phyloP scores from a whole-genome alignment of 2,888 invertebrate species.

The Leptogaster cylindrica region DNA sequence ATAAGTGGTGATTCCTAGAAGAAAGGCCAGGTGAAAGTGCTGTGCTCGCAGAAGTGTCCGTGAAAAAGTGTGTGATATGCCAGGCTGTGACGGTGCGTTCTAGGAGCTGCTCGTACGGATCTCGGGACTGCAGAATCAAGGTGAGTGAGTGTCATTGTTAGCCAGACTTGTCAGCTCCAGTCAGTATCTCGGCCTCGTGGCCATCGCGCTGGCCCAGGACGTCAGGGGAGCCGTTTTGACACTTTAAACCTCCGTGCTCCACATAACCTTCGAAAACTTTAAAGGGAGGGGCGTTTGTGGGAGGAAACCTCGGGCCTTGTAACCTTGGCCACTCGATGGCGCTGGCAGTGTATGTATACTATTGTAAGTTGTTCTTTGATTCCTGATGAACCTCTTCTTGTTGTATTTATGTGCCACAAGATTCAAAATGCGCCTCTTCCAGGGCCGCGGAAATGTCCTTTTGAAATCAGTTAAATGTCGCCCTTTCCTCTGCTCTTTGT shows the following conservation, averaged over 20 bases:
- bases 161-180: too few relatives aligned
- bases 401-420: neutral
- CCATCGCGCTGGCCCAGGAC: too few relatives aligned
- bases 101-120: conserved; percentile 1
- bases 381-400: conserved; percentile 23
- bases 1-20: conserved; percentile 6
- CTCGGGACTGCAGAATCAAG: neutral
- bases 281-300: conserved; percentile 18
- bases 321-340: conserved; percentile 22
- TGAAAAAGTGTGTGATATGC: conserved; percentile 23
- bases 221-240: too few relatives aligned
- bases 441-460: neutral
- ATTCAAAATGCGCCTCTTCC: neutral
- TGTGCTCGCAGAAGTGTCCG: neutral
- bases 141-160: conserved; percentile 11
- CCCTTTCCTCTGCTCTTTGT: too few relatives aligned
- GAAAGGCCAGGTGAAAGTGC: conserved; percentile 2
- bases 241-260: neutral
- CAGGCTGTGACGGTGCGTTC: neutral
- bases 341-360: conserved; percentile 6
- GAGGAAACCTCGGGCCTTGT: conserved; percentile 5
- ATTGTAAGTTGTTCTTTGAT: conserved; percentile 24
- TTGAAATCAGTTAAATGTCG: too few relatives aligned
- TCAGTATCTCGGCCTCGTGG: too few relatives aligned
- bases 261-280: conserved; percentile 21